phyloP scores from a whole-genome alignment of 2,113 vertebrate genomes.

The Aldabrachelys gigantea region DNA sequence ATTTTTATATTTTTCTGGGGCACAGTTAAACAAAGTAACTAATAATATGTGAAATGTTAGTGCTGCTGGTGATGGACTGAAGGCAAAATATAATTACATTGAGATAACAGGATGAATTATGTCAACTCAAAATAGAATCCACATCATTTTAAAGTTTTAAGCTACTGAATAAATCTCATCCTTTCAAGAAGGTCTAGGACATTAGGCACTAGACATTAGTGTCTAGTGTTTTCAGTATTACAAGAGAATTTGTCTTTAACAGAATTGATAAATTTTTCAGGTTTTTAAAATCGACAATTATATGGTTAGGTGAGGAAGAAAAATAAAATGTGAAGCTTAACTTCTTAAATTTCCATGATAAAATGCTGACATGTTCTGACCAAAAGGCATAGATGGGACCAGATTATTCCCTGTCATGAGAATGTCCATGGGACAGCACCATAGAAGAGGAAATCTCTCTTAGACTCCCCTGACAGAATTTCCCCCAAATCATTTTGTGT shows the following conservation, averaged over 20 bases:
- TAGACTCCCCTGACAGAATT: neutral
- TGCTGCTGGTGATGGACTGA: conserved; percentile 32
- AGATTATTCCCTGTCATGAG: neutral
- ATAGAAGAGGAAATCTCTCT: neutral
- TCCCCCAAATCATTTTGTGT: neutral
- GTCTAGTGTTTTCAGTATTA: neutral
- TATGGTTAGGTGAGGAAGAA: neutral
- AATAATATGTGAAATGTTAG: conserved; percentile 54
- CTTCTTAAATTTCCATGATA: neutral
- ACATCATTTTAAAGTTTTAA: conserved; percentile 13
- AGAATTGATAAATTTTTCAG: neutral
- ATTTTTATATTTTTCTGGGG: conserved; percentile 47
- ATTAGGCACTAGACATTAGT: neutral
- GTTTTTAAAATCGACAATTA: neutral
- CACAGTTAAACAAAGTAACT: conserved; percentile 30
- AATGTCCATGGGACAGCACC: neutral
- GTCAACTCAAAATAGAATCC: conserved; percentile 40
- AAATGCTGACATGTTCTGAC: neutral
- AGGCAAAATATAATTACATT: conserved; percentile 54
- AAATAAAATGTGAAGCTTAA: neutral
- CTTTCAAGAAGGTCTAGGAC: neutral
- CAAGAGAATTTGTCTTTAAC: neutral
- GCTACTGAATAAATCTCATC: neutral
- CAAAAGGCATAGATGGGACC: neutral
- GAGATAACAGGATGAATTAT: conserved; percentile 59